Conservation (phyloP, 2,797 vertebrate species). For the Scleropages formosus region DNA sequence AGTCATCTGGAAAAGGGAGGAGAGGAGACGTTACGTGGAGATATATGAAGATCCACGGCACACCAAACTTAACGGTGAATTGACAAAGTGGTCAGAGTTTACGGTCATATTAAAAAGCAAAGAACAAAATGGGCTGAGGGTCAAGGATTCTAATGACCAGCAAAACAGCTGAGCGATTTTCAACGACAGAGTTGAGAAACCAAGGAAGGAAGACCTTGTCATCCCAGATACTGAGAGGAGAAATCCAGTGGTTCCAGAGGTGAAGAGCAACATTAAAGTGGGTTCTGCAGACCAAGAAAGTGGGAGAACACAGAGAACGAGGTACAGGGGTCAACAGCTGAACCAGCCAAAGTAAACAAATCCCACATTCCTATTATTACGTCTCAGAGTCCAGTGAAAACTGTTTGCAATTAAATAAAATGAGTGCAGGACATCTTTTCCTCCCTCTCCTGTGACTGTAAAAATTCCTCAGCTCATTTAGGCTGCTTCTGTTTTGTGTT, state of each 20-base stretch:
- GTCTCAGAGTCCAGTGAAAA: not conserved
- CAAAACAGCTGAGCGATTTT: not conserved
- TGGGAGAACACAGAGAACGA: constrained; percentile 22
- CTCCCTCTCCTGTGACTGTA: not conserved
- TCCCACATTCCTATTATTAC: constrained; percentile 3
- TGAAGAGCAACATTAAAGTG: not conserved
- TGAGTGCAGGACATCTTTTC: not conserved
- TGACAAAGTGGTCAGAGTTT: not conserved
- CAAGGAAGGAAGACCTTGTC: not conserved
- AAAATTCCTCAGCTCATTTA: constrained; percentile 24
- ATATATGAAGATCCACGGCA: not conserved
- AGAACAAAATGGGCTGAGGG: not conserved
- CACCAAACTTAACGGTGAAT: not conserved
- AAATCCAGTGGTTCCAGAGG: not conserved
- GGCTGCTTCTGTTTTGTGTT: constrained; percentile 59
- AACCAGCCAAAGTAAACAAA: constrained; percentile 21
- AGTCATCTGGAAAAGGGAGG: constrained; percentile 77
- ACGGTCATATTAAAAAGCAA: constrained; percentile 9
- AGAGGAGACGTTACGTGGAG: not conserved
- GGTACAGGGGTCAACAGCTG: constrained; percentile 24
- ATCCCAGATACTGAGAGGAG: not conserved
- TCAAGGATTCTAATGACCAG: not conserved
- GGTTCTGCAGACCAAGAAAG: not conserved
- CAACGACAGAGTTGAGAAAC: not conserved
- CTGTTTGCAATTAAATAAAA: not conserved